Base-by-base conservation (phyloP, 2,888 invertebrate genomes). In the Pasiphila rectangulata region DNA sequence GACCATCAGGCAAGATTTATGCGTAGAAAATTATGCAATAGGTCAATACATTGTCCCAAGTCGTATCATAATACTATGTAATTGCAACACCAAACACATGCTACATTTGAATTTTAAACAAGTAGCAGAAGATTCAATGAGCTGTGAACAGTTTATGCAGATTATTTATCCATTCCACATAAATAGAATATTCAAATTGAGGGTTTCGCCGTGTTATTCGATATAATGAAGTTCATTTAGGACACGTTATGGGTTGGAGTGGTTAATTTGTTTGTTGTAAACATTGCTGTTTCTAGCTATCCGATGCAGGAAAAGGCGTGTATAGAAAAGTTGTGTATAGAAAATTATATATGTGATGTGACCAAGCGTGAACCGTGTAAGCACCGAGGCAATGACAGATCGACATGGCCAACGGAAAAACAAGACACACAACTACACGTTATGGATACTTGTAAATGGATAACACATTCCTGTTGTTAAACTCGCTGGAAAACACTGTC, bases 231-330 rank as follows among this genome's bases (percentile, higher is more conserved):
- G 62, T 55, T 55, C 61, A 66, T 65, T 53, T 56, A 62, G 52
- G 58, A 57, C 61, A 63, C 61, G 67, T 63, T 66, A 70, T 68
- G 54, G 64, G 69, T 66, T 57, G 62, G 69, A 68, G 69, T 59
- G 48, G 51, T 46, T 57, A 57, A 68, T 71, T 70, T 62, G 63
- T 57, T 65, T n/a, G n/a, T n/a, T n/a, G 67, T 68, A 64, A 67
- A 67, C 65, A 64, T 56, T 46, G 49, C 55, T 53, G 47, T 54
- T 54, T 62, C 62, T 64, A 59, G 61, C 61, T 64, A 50, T 51
- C 42, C 46, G n/a, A n/a, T 50, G 55, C 54, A 63, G 55, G 42
- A 43, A 51, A 42, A 46, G 36, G 53, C 30, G 34, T 49, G 54
- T 43, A 41, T 41, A 47, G 29, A 32, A 19, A 19, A 37, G 30